Base-by-base conservation (phyloP, 2,888 invertebrate genomes). In the Dexiosoma caninum region DNA sequence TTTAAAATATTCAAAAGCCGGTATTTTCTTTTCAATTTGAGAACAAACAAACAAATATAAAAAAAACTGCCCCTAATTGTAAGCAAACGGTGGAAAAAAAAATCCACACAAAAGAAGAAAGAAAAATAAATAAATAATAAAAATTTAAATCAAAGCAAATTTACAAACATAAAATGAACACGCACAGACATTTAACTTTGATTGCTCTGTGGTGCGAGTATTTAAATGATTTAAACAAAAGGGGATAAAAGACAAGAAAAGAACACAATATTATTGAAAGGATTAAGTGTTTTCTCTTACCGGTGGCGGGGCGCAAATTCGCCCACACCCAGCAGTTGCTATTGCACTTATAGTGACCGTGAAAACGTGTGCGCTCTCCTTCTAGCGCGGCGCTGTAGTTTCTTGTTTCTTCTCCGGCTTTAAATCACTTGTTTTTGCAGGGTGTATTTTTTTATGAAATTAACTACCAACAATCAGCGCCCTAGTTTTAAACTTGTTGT, bases 281-380 rank as follows among this genome's bases (percentile, higher is more conserved):
- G 70, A 66, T 64, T 78, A 64, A 74, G 75, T 53, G 59, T 62
- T 14, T 44, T 62, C 10, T 49, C 89, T 90, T 89, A 90, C 90
- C 89, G 89, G 90, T 86, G 90, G 90, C 88, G 90, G 90, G 90
- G 90, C 90, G 90, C 90, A 90, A 86, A 90, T 90, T 90, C 90
- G 90, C 90, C 90, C 90, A 89, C 90, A 90, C 90, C 90, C 90
- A 88, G 89, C 89, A 86, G 90, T 88, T 86, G 90, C 89, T 86
- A 90, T 89, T 85, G 90, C 89, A 86, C 90, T 90, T 90, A 90
- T 90, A 90, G 90, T 90, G 90, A 89, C 86, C 86, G 86, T 85
- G 85, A 84, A 83, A 72, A 83, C 81, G 82, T 72, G 83, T 86
- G 70, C 83, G 78, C 83, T 85, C 86, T 85, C 85, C 87, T n/a